Conservation (phyloP, 2,797 vertebrate species). For the Eupleurogrammus muticus region DNA sequence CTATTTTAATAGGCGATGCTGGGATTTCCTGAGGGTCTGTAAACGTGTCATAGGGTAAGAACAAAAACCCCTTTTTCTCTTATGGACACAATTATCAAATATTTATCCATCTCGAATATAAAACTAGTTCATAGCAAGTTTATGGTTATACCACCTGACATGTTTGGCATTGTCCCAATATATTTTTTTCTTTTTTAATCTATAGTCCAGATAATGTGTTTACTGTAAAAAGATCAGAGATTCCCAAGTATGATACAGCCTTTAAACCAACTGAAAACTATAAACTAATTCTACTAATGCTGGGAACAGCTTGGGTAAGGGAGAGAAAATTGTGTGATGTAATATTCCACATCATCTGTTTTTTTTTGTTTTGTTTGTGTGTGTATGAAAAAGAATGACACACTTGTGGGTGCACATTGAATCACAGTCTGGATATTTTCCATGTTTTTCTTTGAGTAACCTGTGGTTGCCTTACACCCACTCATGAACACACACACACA, state of each 20-base stretch:
- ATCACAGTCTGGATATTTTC: constrained; percentile 41
- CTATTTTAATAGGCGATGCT: no score
- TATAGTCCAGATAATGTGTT: no score
- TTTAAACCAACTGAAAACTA: constrained; percentile 20
- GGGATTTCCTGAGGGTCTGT: no score
- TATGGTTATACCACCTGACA: no score
- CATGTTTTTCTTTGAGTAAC: constrained; percentile 16
- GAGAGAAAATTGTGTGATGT: constrained; percentile 47
- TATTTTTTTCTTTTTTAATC: no score
- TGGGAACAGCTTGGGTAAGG: constrained; percentile 41
- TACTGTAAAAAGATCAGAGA: no score
- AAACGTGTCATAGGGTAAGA: no score
- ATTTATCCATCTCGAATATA: no score
- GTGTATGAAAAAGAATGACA: constrained; percentile 7
- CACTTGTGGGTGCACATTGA: constrained; percentile 19
- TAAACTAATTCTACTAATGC: constrained; percentile 17
- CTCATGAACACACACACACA: neutral
- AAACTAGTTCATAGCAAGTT: no score
- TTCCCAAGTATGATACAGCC: neutral
- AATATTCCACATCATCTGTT: constrained; percentile 36
- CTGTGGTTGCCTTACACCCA: constrained; percentile 17
- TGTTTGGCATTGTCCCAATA: no score
- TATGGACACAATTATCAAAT: no score
- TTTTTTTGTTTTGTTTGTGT: constrained; percentile 30
- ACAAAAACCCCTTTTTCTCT: no score